These are phyloP conservation scores for Microcebus jonahi DNA, from an alignment of 2,113 vertebrate genomes.

Conservation along the genomic window DNA sequence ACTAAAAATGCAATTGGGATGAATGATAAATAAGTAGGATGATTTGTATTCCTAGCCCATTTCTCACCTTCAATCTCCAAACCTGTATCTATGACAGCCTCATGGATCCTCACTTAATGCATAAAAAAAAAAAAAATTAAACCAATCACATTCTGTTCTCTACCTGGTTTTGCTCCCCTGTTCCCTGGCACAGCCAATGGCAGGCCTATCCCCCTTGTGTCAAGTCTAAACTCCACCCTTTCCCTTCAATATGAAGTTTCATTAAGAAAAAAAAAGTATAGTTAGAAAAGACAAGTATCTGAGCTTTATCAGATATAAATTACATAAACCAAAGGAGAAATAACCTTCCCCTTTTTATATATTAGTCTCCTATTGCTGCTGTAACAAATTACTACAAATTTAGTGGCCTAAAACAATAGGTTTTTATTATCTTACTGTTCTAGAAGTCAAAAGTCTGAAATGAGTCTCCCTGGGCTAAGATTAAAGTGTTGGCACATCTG, in stretches of 20 bases:
- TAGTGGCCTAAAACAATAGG: not conserved
- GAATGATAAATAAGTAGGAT: not conserved
- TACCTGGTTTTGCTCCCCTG: not conserved
- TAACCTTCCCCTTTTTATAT: not conserved
- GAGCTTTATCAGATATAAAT: not conserved
- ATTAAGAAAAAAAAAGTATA: not conserved
- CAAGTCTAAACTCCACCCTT: not conserved
- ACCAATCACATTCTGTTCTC: not conserved
- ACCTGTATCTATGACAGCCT: not conserved
- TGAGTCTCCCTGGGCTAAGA: not conserved
- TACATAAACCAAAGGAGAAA: not conserved
- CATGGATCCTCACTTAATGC: not conserved
- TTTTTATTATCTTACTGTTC: not conserved
- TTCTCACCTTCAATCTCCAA: not conserved
- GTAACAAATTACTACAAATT: not conserved
- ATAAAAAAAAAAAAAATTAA: not conserved
- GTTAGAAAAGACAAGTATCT: not conserved
- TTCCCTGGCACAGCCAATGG: not conserved
- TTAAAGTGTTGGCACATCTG: not conserved
- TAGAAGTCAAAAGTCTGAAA: not conserved
- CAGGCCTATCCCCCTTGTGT: not conserved
- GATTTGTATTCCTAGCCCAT: not conserved
- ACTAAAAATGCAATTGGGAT: not conserved
- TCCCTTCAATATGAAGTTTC: not conserved
- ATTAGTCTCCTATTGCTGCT: not conserved